Base-by-base conservation (phyloP, 2,888 invertebrate genomes). In the Agonopterix alstromeriana region DNA sequence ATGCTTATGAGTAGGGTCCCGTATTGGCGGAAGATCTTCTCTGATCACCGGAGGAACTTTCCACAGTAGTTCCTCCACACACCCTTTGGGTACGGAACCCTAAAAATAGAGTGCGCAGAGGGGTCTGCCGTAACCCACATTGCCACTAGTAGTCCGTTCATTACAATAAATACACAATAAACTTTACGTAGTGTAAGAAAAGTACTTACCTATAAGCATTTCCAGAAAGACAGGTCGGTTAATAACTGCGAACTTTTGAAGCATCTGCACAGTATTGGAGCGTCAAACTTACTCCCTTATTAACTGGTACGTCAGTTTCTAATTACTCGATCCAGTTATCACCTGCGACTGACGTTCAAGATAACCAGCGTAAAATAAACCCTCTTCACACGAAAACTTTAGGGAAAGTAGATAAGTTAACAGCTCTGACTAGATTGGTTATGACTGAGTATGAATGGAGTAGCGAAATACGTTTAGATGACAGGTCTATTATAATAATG, bases 261-360 rank as follows among this genome's bases (percentile, higher is more conserved):
- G 42, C 58, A 57, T 63, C 67, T 61, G 58, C 60, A 58, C 51
- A 58, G 59, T 63, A 61, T 54, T 55, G 63, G 57, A 46, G 71
- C 73, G 75, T 78, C 83, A 82, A 83, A 83, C 73, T 81, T 72
- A 67, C 70, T 65, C 69, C 64, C 74, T 79, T 82, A 86, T 82
- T 82, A 85, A 77, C 82, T 70, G 67, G 65, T 56, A 71, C 73
- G 81, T 76, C 80, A 81, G 70, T 77, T 82, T 79, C 75, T 88
- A 87, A 87, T 88, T 87, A 85, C 84, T 76, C 74, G 72, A 75
- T 73, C 73, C 76, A 64, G 77, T 71, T 79, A 83, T 83, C 87
- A 88, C 87, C 87, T 88, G 87, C 80, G 67, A 67, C 81, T 88
- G 87, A 86, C 86, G 78, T 67, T 60, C 63, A 55, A 65, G 53